These are phyloP conservation scores for Struthidea cinerea DNA, from an alignment of 2,113 vertebrate species.

Conservation along the genomic window DNA sequence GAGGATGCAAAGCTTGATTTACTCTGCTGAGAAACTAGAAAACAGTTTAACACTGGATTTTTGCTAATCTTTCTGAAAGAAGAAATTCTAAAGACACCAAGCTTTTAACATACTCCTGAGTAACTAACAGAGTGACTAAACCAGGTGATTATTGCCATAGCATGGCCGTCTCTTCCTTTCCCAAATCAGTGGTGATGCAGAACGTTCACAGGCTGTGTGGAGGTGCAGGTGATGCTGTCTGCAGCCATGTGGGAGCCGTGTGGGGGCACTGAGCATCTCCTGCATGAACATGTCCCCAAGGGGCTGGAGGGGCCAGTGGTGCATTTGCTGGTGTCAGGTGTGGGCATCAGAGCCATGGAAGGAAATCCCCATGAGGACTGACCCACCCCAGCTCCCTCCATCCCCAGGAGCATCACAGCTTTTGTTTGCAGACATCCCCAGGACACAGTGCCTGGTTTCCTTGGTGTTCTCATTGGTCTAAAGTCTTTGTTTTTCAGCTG, in stretches of 20 bases:
- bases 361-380: accelerated
- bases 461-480: neutral
- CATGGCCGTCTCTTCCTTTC: neutral
- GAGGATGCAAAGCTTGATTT: neutral
- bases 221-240: neutral
- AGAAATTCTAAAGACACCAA: neutral
- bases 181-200: neutral
- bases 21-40: neutral
- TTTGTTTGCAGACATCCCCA: neutral
- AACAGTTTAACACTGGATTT: neutral
- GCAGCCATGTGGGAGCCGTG: accelerated
- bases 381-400: neutral
- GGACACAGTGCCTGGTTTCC: neutral
- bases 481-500: neutral
- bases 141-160: neutral
- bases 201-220: neutral
- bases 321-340: neutral
- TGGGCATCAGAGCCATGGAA: neutral
- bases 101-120: neutral
- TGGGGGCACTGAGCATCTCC: neutral
- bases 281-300: accelerated
- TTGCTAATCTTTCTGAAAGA: neutral
- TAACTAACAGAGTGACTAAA: neutral
- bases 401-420: neutral
- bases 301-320: neutral